Percentiles rank a stretch among this genome's conserved stretches.
phyloP scores from a whole-genome alignment of 2,797 vertebrate genomes.

The Nannoperca obscura region DNA sequence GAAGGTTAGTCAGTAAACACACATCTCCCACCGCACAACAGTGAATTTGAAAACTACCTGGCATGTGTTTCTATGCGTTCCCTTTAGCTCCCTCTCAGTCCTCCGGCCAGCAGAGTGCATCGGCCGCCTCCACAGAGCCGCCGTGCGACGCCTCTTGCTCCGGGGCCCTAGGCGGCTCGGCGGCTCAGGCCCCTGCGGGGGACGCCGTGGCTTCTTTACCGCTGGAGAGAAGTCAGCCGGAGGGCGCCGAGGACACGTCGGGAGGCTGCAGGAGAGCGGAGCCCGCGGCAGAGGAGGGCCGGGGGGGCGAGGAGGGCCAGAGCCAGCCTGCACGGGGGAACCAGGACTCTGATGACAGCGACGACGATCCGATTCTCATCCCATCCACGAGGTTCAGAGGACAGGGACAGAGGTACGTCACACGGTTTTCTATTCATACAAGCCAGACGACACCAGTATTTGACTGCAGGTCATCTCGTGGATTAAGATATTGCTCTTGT shows the following conservation, averaged over 20 bases:
- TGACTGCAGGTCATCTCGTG: neutral
- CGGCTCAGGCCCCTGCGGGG: conserved; percentile 21
- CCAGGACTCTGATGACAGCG: conserved; percentile 96
- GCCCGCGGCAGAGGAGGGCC: conserved; percentile 65
- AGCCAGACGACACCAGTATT: conserved; percentile 3
- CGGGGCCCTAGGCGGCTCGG: conserved; percentile 26
- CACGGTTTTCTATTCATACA: neutral
- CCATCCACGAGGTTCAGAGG: conserved; percentile 92
- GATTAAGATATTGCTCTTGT: neutral
- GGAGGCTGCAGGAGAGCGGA: conserved; percentile 82
- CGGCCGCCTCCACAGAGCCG: conserved; percentile 42
- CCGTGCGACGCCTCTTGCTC: conserved; percentile 68
- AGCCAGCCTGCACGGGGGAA: conserved; percentile 82
- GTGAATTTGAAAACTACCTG: too few relatives aligned
- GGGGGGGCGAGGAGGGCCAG: conserved; percentile 65
- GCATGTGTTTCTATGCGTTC: neutral
- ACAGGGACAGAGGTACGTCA: conserved; percentile 92
- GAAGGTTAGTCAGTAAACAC: neutral
- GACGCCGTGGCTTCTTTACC: neutral
- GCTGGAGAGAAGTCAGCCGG: conserved; percentile 59
- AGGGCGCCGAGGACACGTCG: conserved; percentile 63
- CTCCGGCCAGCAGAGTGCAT: conserved; percentile 52
- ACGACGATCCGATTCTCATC: conserved; percentile 95
- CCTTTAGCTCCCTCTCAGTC: conserved; percentile 59
- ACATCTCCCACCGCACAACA: neutral